Evolutionary conservation across 1,140 invertebrate species (phyloP), one percentile per base, ranked within the genome.

Genomic region (Himalopsyche phryganea): DNA sequence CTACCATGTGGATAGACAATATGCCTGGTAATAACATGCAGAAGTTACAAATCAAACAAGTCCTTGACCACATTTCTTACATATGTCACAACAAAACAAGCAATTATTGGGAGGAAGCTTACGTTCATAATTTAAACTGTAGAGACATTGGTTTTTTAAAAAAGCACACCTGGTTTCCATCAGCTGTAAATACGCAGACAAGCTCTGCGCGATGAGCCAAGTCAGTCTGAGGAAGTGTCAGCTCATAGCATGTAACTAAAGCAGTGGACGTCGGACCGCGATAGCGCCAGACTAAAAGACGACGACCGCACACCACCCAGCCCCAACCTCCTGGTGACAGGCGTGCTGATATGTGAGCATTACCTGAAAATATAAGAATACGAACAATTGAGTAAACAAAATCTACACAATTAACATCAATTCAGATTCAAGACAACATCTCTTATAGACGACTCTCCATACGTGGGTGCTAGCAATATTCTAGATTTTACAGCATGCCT

Each of bases 191-290:
- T 6, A 96, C 83, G 60, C 85, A 84, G 5, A 96, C 88, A 19
- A 96, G 81, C 54, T 92, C 87, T n/a, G 94, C 92, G 71, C 89
- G 87, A 71, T 97, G 94, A 1, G 90, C 89, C 11, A 97, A 77
- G 73, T 96, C 94, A 70, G 92, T 96, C 45, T 93, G 90, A 1
- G 94, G 94, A 11, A 98, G 71, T 1, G 86, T 86, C 2, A 98
- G 73, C 70, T 97, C 93, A 58, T 88, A 82, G 70, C 89, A 92
- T 9, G 61, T 60, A 6, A 63, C 51, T 5, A 50, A 20, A 1
- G 61, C 52, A 0, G 67, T 60, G 2, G 61, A 47, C 1, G 69
- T 56, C 3, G 63, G 55, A 0, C 67, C 58, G 38, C 86, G 85
- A 69, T 88, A 92, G 42, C 89, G 87, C 95, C 95, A 98, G 14